Conservation (phyloP, 2,113 vertebrate genomes). For the Anthoscopus minutus region DNA sequence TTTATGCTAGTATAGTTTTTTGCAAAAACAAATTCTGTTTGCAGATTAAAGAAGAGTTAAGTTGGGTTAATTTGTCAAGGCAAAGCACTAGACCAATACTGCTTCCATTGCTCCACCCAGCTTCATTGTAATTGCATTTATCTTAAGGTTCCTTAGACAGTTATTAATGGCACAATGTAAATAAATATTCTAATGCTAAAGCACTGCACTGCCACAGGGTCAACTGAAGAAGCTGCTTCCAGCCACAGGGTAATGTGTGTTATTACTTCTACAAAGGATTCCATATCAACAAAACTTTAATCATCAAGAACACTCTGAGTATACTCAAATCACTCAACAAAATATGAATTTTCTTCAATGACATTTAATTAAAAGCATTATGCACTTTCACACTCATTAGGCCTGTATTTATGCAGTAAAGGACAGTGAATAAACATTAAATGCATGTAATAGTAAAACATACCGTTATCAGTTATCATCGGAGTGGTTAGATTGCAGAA, state of each 20-base stretch:
- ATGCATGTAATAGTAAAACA: not conserved
- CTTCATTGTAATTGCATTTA: not conserved
- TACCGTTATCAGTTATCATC: constrained; percentile 15
- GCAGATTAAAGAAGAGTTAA: not conserved
- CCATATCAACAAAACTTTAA: not conserved
- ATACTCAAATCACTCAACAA: not conserved
- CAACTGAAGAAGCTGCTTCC: not conserved
- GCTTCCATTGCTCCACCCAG: not conserved
- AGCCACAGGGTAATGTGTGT: not conserved
- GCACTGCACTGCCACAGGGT: not conserved
- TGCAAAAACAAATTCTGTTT: not conserved
- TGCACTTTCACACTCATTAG: not conserved
- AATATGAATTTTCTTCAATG: not conserved
- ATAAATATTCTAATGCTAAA: not conserved
- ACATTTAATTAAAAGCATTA: not conserved
- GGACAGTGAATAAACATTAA: not conserved
- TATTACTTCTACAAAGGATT: not conserved
- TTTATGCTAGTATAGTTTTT: not conserved
- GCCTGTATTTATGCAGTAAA: not conserved
- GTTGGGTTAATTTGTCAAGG: not conserved
- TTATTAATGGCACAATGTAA: not conserved
- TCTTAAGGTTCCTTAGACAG: not conserved
- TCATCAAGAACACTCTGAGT: not conserved
- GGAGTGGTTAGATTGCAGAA: constrained; percentile 12
- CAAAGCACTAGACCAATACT: not conserved